Percentiles rank a stretch among this genome's conserved stretches.
These are phyloP conservation scores for Epistrophe eligans DNA, from an alignment of 2,888 invertebrate genomes.

Conservation along the genomic window DNA sequence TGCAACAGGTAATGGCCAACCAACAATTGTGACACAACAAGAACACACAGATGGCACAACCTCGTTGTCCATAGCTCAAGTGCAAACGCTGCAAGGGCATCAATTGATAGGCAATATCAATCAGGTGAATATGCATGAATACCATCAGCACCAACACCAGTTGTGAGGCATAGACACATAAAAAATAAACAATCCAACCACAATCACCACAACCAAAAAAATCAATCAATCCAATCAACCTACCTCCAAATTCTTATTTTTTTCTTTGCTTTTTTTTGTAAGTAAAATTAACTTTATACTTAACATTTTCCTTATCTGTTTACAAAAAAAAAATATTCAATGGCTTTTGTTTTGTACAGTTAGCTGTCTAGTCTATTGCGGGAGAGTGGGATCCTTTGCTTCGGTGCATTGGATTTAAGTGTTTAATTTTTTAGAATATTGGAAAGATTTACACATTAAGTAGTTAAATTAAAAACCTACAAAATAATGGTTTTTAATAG, in stretches of 20 bases:
- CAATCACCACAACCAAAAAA: conserved; percentile 50
- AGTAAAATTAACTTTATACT: conserved; percentile 52
- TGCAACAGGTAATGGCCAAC: conserved; percentile 78
- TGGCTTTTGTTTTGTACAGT: conserved; percentile 3
- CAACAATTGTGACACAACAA: conserved; percentile 82
- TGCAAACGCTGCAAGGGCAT: conserved; percentile 84
- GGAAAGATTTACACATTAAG: not conserved
- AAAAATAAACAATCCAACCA: conserved; percentile 61
- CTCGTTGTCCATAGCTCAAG: conserved; percentile 83
- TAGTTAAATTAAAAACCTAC: not conserved
- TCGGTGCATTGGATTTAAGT: not conserved
- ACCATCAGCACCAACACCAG: conserved; percentile 81
- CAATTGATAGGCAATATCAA: conserved; percentile 84
- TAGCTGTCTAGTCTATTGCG: conserved; percentile 11
- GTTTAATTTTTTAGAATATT: not conserved
- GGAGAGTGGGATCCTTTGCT: not conserved
- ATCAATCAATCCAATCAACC: conserved; percentile 58
- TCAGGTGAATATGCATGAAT: conserved; percentile 84
- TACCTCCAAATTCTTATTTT: conserved; percentile 49
- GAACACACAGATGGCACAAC: conserved; percentile 84
- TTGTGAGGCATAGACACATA: conserved; percentile 71
- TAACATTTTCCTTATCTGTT: conserved; percentile 43
- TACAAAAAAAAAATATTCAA: conserved; percentile 21
- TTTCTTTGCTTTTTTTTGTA: conserved; percentile 40
- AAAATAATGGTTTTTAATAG: not conserved